phyloP scores from a whole-genome alignment of 2,888 invertebrate genomes.

The Dryobota labecula region DNA sequence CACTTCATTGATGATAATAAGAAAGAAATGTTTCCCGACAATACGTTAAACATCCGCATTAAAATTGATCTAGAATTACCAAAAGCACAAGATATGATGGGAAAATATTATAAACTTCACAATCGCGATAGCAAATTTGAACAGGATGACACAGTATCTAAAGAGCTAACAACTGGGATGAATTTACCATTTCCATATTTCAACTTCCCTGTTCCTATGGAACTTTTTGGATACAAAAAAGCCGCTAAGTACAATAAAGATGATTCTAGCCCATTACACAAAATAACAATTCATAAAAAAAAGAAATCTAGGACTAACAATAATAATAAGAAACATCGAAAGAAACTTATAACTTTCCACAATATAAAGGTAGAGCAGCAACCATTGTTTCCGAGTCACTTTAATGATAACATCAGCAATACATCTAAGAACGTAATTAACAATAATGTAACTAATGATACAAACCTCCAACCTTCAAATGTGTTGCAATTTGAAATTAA shows the following conservation, averaged over 20 bases:
- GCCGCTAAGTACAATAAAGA: slow-evolving; percentile 67
- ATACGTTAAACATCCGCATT: slow-evolving; percentile 80
- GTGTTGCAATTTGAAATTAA: slow-evolving; percentile 54
- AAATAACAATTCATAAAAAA: slow-evolving; percentile 84
- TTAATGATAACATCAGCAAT: slow-evolving; percentile 62
- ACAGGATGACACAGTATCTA: slow-evolving; percentile 70
- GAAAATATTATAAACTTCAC: slow-evolving; percentile 66
- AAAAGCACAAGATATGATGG: slow-evolving; percentile 71
- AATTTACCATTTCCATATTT: slow-evolving; percentile 79
- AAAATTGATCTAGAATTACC: slow-evolving; percentile 85
- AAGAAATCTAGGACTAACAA: slow-evolving; percentile 79
- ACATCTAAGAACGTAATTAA: slow-evolving; percentile 56
- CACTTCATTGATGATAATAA: slow-evolving; percentile 50
- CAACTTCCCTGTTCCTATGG: slow-evolving; percentile 79
- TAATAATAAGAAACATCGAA: slow-evolving; percentile 81
- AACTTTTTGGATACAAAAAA: slow-evolving; percentile 76
- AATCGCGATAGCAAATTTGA: slow-evolving; percentile 63
- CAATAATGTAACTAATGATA: slow-evolving; percentile 44
- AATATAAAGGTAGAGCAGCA: slow-evolving; percentile 77
- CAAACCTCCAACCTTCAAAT: slow-evolving; percentile 57
- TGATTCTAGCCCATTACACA: slow-evolving; percentile 75
- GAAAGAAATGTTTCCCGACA: slow-evolving; percentile 66
- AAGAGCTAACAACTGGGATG: slow-evolving; percentile 72
- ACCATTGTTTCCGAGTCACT: slow-evolving; percentile 66
- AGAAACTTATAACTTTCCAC: slow-evolving; percentile 80